Conservation (phyloP, 2,113 vertebrate species). For the Nannobrachium achirus region DNA sequence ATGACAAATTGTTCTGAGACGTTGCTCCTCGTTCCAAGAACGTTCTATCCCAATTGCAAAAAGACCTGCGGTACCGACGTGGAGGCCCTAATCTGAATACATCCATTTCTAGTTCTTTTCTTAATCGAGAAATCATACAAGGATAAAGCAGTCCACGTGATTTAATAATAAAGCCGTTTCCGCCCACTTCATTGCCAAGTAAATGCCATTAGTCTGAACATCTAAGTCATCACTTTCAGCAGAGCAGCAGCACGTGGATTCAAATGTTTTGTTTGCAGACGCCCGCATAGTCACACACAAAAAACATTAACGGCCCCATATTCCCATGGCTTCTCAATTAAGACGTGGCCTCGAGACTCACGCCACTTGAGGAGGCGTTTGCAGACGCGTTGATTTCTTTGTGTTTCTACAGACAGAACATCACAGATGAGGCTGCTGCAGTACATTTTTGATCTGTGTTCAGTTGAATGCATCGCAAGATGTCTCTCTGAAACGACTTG, state of each 20-base stretch:
- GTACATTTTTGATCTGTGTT: constrained; percentile 42
- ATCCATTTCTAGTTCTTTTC: too few relatives aligned
- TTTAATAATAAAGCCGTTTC: too few relatives aligned
- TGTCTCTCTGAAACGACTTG: not conserved
- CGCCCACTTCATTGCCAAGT: too few relatives aligned
- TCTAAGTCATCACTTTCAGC: constrained; percentile 57
- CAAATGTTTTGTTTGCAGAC: constrained; percentile 30
- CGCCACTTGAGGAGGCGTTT: constrained; percentile 31
- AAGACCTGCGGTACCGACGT: too few relatives aligned
- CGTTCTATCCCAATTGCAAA: too few relatives aligned
- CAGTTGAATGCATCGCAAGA: constrained; percentile 6
- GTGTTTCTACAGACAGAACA: too few relatives aligned
- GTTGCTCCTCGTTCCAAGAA: too few relatives aligned
- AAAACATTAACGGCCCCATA: constrained; percentile 44
- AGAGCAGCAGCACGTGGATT: constrained; percentile 33
- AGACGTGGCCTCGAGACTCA: constrained; percentile 51
- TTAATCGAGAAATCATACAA: too few relatives aligned
- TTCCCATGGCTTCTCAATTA: constrained; percentile 59
- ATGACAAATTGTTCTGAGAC: too few relatives aligned
- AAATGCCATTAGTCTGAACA: too few relatives aligned
- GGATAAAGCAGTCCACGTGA: too few relatives aligned
- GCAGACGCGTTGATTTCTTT: not conserved
- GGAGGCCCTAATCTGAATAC: too few relatives aligned
- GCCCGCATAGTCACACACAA: constrained; percentile 48
- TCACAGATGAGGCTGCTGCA: not conserved